Conservation (phyloP, 2,797 vertebrate genomes). For the Varecia variegata region DNA sequence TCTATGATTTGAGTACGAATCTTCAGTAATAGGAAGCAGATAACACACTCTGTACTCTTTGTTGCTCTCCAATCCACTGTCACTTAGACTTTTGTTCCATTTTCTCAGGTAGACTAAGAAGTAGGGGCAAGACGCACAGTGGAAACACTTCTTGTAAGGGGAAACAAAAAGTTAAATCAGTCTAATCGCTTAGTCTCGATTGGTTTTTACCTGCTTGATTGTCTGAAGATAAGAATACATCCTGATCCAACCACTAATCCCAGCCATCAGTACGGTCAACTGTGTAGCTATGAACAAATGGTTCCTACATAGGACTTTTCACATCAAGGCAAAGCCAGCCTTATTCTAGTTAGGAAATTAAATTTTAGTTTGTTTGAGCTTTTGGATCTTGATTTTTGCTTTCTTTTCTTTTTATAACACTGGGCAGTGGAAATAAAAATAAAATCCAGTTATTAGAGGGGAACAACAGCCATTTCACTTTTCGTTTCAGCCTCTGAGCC, state of each 20-base stretch:
- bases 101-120: slow-evolving; percentile 65
- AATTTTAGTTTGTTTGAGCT: slow-evolving; percentile 54
- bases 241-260: background rate
- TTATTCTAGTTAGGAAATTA: slow-evolving; percentile 58
- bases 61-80: slow-evolving; percentile 26
- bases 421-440: slow-evolving; percentile 60
- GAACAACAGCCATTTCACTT: slow-evolving; percentile 62
- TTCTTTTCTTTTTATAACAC: slow-evolving; percentile 53
- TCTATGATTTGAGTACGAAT: slow-evolving; percentile 26
- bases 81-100: slow-evolving; percentile 55
- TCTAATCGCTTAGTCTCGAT: slow-evolving; percentile 51
- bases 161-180: slow-evolving; percentile 70
- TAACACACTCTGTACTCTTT: background rate
- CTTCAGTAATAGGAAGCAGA: slow-evolving; percentile 18
- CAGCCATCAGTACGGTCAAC: background rate
- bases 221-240: background rate
- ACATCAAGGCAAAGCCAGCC: slow-evolving; percentile 20
- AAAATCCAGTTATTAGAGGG: slow-evolving; percentile 45
- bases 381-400: slow-evolving; percentile 43
- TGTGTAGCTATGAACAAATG: background rate
- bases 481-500: slow-evolving; percentile 23
- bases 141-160: slow-evolving; percentile 60
- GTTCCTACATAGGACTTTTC: background rate
- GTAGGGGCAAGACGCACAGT: slow-evolving; percentile 32
- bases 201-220: background rate